Evolutionary conservation across 2,797 vertebrate species (phyloP).

Genomic region (Streptopelia turtur): DNA sequence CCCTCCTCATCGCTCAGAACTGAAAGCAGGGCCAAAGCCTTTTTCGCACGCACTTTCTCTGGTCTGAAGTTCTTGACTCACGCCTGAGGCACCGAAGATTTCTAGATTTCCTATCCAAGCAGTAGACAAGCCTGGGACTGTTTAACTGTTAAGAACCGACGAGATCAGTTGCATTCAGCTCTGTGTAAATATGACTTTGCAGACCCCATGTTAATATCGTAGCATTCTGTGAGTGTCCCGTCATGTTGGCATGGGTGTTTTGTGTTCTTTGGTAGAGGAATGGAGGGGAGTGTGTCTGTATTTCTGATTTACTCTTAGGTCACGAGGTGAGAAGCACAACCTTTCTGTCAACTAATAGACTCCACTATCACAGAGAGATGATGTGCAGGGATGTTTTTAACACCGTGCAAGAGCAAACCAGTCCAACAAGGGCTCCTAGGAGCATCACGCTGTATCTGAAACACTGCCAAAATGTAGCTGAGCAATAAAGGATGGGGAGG

Average conservation of each 20-base stretch:
- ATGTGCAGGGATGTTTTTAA: background rate
- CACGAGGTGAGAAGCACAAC: background rate
- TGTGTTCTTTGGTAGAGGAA: background rate
- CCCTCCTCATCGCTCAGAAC: background rate
- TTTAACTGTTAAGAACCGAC: background rate
- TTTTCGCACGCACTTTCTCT: background rate
- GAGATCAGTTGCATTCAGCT: background rate
- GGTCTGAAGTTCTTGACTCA: background rate
- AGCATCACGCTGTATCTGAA: background rate
- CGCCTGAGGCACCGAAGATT: background rate
- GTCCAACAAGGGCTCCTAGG: background rate
- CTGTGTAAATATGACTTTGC: background rate
- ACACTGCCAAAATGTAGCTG: background rate
- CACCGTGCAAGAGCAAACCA: background rate
- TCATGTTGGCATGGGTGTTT: background rate
- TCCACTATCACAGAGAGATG: accelerated
- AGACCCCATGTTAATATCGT: background rate
- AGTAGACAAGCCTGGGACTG: background rate
- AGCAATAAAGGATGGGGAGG: background rate
- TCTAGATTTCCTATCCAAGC: background rate
- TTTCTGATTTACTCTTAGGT: background rate
- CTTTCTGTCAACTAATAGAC: background rate
- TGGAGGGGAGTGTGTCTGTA: background rate
- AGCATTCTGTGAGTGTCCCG: background rate
- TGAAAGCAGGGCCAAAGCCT: background rate